A percentile compares a stretch with the other conserved stretches of the same genome.
Evolutionary conservation across 2,797 vertebrate species (phyloP).

Genomic region (Pitangus sulphuratus): DNA sequence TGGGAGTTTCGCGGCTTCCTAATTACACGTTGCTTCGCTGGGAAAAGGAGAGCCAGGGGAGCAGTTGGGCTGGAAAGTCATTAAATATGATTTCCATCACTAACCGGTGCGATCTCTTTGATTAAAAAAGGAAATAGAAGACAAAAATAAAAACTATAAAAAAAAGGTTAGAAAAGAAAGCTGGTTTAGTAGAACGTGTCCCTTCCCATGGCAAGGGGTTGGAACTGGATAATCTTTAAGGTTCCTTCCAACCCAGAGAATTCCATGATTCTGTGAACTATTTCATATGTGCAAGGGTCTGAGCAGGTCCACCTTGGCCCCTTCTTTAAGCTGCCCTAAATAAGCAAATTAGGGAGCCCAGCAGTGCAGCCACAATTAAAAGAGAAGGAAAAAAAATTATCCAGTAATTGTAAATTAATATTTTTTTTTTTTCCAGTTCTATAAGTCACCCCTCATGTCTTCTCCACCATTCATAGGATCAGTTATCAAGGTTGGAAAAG

Average conservation of each 20-base stretch:
- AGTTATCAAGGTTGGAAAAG: not conserved
- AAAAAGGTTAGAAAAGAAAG: not conserved
- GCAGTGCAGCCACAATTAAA: not conserved
- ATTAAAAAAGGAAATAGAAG: not conserved
- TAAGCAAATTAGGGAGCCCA: not conserved
- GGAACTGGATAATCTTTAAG: not conserved
- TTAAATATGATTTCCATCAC: constrained; percentile 7
- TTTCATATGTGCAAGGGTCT: not conserved
- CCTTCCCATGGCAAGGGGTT: not conserved
- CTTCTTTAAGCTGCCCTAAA: not conserved
- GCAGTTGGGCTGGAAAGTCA: not conserved
- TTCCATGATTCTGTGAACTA: not conserved
- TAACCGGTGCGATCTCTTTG: not conserved
- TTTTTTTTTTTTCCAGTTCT: not conserved
- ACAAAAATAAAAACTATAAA: no score
- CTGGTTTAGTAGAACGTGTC: not conserved
- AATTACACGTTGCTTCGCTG: not conserved
- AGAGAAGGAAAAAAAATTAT: not conserved
- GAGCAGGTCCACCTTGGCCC: not conserved
- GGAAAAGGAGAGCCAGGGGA: not conserved
- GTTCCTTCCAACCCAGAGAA: not conserved
- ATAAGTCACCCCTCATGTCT: rapidly evolving
- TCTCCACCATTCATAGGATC: not conserved
- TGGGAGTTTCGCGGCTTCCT: not conserved
- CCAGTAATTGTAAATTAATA: not conserved